Evolutionary conservation across 2,797 vertebrate species (phyloP).

Genomic region (Dendrocincla fuliginosa): DNA sequence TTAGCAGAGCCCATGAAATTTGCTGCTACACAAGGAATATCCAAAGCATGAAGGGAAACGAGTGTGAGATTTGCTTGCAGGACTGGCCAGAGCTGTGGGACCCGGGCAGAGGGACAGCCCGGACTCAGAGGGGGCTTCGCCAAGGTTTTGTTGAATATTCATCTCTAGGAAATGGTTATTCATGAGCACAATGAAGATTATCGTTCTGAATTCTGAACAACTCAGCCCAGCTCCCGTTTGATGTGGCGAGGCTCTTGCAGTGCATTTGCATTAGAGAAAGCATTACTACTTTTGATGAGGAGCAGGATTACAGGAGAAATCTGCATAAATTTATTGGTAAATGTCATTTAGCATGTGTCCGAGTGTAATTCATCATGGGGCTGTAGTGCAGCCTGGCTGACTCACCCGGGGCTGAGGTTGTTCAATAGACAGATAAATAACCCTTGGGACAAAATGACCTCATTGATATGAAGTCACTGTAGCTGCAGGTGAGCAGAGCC

Average conservation of each 20-base stretch:
- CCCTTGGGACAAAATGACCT: slow-evolving; percentile 17
- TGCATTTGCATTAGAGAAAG: slow-evolving; percentile 52
- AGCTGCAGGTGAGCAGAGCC: not conserved
- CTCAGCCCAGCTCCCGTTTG: slow-evolving; percentile 33
- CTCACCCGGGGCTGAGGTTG: not conserved
- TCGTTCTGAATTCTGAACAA: not conserved
- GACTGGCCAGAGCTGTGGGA: not conserved
- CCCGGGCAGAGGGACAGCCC: not conserved
- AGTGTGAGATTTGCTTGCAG: not conserved
- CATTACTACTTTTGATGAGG: slow-evolving; percentile 48
- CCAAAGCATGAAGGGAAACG: not conserved
- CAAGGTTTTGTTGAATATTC: not conserved
- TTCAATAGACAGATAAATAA: slow-evolving; percentile 18
- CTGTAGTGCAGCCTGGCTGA: slow-evolving; percentile 29
- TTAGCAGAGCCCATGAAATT: not conserved
- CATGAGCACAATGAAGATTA: slow-evolving; percentile 43
- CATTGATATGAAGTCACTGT: not conserved
- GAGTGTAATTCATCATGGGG: slow-evolving; percentile 24
- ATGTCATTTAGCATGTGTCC: slow-evolving; percentile 59
- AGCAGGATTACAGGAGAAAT: slow-evolving; percentile 65
- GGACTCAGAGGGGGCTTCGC: not conserved
- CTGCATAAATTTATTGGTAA: slow-evolving; percentile 58
- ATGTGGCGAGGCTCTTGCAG: not conserved
- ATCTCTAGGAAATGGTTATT: slow-evolving; percentile 32
- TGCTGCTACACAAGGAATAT: accelerated